phyloP scores from a whole-genome alignment of 2,797 vertebrate genomes.

The Octomys mimax region DNA sequence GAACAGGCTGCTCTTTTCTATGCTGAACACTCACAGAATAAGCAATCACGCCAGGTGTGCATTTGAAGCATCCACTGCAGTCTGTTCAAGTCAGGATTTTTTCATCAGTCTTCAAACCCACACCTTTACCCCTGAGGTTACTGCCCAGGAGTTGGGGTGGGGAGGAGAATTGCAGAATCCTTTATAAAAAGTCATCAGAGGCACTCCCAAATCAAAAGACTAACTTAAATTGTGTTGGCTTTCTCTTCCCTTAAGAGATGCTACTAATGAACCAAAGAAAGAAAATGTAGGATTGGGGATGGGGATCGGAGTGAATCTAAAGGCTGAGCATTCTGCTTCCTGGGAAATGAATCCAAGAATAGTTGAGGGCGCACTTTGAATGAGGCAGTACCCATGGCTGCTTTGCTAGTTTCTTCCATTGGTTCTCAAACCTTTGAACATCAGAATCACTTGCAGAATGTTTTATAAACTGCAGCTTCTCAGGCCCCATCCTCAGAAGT shows the following conservation, averaged over 20 bases:
- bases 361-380: background rate
- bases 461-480: constrained; percentile 19
- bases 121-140: constrained; percentile 27
- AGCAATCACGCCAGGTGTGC: constrained; percentile 60
- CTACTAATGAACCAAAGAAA: constrained; percentile 38
- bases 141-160: background rate
- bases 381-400: background rate
- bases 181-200: constrained; percentile 26
- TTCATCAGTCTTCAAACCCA: constrained; percentile 22
- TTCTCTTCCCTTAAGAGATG: constrained; percentile 22
- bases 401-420: background rate
- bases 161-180: background rate
- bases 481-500: background rate
- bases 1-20: constrained; percentile 56
- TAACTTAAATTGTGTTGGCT: constrained; percentile 35
- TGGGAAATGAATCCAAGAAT: background rate
- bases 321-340: background rate
- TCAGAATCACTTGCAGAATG: background rate
- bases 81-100: constrained; percentile 46
- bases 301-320: background rate
- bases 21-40: constrained; percentile 56
- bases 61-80: constrained; percentile 47
- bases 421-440: background rate
- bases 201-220: constrained; percentile 11
- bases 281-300: background rate